Evolutionary conservation across 2,797 vertebrate genomes (phyloP), one percentile per base, ranked within the genome.

Genomic region (Nasua narica): DNA sequence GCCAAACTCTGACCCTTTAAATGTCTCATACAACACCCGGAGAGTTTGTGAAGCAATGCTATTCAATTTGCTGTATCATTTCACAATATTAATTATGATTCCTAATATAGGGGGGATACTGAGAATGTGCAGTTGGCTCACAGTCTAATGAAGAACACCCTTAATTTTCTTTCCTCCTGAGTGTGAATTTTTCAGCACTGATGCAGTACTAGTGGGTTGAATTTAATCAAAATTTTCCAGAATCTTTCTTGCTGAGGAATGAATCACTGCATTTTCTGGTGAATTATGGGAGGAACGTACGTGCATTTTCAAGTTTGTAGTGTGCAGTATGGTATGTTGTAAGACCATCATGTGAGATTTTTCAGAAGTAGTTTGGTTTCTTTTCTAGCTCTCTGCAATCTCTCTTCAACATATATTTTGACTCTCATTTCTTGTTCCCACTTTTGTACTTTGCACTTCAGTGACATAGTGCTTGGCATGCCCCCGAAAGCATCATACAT

Each of bases 101-200:
- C 54, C 67, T 60, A 16, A 67, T 13, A 7, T n/a, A 19, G 23
- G 19, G 46, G 23, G 52, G 43, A 11, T 92, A 60, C 35, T 87
- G 78, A 90, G 50, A 90, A 54, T 84, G 25, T 32, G 48, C 56
- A 89, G 7, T 56, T 90, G 91, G 48, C 43, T 92, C 78, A 35
- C 62, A 58, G 50, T 89, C 35, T 97, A 60, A 58, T 67, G 85
- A 92, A 94, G 67, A 79, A 58, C 11, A 83, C 19, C 37, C n/a
- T 92, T 90, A 62, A 72, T 87, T 87, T 77, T 90, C 16, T 90
- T 84, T 62, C 12, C 52, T 54, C 7, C 35, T 27, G 54, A 87
- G 62, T 70, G 78, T 91, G 54, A 94, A 92, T 88, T 92, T 97
- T 97, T 96, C 60, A 70, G 60, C 60, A 94, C 35, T 95, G 96